A percentile compares a stretch with the other conserved stretches of the same genome.
Conservation (phyloP, 2,888 invertebrate genomes). For the Ochropleura plecta region DNA sequence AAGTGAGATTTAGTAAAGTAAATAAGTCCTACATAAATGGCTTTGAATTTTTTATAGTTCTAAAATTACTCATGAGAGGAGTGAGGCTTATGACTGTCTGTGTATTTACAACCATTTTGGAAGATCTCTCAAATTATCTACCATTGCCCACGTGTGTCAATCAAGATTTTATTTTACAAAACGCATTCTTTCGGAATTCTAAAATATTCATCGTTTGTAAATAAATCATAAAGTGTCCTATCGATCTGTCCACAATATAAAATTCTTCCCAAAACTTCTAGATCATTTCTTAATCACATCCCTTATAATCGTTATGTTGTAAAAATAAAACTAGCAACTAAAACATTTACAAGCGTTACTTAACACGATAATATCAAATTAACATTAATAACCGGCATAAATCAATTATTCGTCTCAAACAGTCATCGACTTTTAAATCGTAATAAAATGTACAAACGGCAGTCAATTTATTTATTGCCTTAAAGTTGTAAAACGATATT, state of each 20-base stretch:
- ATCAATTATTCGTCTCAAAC: conserved; percentile 89
- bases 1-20: conserved; percentile 51
- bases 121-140: not conserved
- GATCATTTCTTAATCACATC: conserved; percentile 13
- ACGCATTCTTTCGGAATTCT: not conserved
- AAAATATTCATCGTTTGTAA: not conserved
- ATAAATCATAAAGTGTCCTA: not conserved
- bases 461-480: conserved; percentile 90
- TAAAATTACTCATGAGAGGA: conserved; percentile 6
- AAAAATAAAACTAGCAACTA: conserved; percentile 52
- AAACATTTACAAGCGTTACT: conserved; percentile 67
- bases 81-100: not conserved
- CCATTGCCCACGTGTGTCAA: not conserved
- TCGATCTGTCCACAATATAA: not conserved
- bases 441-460: conserved; percentile 90
- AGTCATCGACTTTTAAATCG: conserved; percentile 90
- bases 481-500: conserved; percentile 90
- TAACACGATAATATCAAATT: conserved; percentile 82
- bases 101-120: not conserved
- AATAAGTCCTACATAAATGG: conserved; percentile 8
- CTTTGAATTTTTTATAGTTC: conserved; percentile 1
- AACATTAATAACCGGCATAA: conserved; percentile 87
- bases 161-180: not conserved
- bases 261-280: not conserved
- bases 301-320: conserved; percentile 36